A percentile compares a stretch with the other conserved stretches of the same genome.
Evolutionary conservation across 2,888 invertebrate species (phyloP).

Genomic region (Adineta ricciae): DNA sequence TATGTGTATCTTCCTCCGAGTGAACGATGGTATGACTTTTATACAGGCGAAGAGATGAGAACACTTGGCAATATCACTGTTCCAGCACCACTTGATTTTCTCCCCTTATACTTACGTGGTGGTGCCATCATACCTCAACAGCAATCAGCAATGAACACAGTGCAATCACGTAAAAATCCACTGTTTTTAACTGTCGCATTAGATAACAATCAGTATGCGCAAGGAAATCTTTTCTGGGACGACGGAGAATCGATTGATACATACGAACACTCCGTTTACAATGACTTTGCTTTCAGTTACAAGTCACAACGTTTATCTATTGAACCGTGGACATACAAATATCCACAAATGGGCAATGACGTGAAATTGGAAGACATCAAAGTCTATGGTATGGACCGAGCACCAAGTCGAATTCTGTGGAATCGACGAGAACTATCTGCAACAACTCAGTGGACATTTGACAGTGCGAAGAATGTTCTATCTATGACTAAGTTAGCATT

Average conservation of each 20-base stretch:
- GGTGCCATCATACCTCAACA: slow-evolving; percentile 41
- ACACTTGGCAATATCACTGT: slow-evolving; percentile 4
- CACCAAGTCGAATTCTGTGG: not conserved
- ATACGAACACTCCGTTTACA: not conserved
- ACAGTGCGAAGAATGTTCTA: no score
- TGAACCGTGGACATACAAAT: no score
- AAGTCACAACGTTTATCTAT: not conserved
- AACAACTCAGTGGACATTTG: no score
- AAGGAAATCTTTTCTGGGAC: slow-evolving; percentile 23
- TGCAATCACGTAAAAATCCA: slow-evolving; percentile 32
- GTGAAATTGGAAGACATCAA: slow-evolving; percentile 14
- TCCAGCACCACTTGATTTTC: slow-evolving; percentile 28
- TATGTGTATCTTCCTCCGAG: slow-evolving; percentile 24
- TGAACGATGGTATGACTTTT: slow-evolving; percentile 27
- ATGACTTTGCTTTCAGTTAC: slow-evolving; percentile 21
- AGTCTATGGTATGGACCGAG: slow-evolving; percentile 22
- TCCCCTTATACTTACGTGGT: slow-evolving; percentile 41
- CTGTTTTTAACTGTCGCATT: no score
- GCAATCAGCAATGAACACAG: slow-evolving; percentile 24
- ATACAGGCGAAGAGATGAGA: slow-evolving; percentile 23
- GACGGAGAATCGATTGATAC: slow-evolving; percentile 27
- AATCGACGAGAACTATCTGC: not conserved
- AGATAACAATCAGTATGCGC: no score
- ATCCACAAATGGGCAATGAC: not conserved
- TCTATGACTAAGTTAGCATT: no score